Conservation (phyloP, 1,140 invertebrate species). For the Eupristina koningsbergeri region DNA sequence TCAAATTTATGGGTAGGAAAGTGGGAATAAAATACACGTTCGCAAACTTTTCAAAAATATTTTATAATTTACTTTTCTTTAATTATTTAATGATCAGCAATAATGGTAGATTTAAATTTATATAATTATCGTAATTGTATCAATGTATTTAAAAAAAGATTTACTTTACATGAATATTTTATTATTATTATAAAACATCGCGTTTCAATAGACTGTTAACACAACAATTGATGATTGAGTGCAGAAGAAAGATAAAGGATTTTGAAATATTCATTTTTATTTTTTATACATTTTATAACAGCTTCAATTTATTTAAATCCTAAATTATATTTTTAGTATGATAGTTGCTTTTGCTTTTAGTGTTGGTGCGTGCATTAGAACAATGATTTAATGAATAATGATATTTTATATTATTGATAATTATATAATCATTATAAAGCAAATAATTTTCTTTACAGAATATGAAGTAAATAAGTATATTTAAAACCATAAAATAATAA, state of each 20-base stretch:
- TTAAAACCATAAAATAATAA: neutral
- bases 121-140: too few relatives aligned
- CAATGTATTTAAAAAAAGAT: too few relatives aligned
- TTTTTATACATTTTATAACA: neutral
- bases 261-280: neutral
- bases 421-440: neutral
- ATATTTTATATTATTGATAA: neutral
- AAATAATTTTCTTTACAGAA: neutral
- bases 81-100: too few relatives aligned
- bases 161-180: too few relatives aligned
- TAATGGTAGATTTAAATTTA: too few relatives aligned
- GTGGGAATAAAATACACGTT: too few relatives aligned
- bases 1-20: too few relatives aligned
- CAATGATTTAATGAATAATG: neutral
- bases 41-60: too few relatives aligned
- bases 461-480: neutral
- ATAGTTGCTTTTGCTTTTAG: constrained; percentile 20
- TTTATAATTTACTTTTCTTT: too few relatives aligned
- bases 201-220: too few relatives aligned
- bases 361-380: neutral
- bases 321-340: neutral
- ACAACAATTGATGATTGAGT: neutral
- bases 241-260: neutral
- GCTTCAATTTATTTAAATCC: neutral
- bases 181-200: too few relatives aligned